Evolutionary conservation across 2,113 vertebrate genomes (phyloP).

Genomic region (Menidia beryllina): DNA sequence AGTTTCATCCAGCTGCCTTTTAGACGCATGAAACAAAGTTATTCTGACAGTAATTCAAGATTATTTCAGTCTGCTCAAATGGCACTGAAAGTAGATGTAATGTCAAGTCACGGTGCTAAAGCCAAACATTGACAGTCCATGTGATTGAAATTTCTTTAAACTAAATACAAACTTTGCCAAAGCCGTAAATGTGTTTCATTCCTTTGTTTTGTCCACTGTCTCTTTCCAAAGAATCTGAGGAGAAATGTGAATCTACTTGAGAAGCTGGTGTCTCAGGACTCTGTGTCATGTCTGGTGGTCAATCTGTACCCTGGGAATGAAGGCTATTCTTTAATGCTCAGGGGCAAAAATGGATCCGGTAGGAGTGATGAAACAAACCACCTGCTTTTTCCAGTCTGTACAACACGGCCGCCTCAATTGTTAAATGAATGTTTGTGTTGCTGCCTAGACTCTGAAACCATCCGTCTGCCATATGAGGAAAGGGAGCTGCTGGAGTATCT

Average conservation of each 20-base stretch:
- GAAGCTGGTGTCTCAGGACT: conserved; percentile 97
- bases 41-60: background rate
- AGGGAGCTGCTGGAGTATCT: conserved; percentile 96
- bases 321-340: conserved; percentile 98
- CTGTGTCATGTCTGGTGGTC: conserved; percentile 94
- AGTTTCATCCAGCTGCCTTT: too few species aligned
- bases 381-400: background rate
- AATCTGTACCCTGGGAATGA: conserved; percentile 98
- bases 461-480: conserved; percentile 97
- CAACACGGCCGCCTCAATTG: background rate
- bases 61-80: background rate
- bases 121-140: too few species aligned
- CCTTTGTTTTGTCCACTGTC: background rate
- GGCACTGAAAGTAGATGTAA: too few species aligned
- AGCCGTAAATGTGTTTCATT: conserved; percentile 11
- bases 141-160: too few species aligned
- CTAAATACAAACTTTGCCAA: too few species aligned
- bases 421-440: conserved; percentile 2
- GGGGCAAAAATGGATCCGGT: conserved; percentile 99
- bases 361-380: conserved; percentile 32
- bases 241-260: conserved; percentile 99
- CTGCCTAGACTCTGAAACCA: conserved; percentile 94
- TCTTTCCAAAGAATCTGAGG: conserved; percentile 90
- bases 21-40: background rate
- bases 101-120: too few species aligned